Evolutionary conservation across 30 jellyfish, hydroid and myxozoan species (phyloP).

Genomic region (Turritopsis rubra): DNA sequence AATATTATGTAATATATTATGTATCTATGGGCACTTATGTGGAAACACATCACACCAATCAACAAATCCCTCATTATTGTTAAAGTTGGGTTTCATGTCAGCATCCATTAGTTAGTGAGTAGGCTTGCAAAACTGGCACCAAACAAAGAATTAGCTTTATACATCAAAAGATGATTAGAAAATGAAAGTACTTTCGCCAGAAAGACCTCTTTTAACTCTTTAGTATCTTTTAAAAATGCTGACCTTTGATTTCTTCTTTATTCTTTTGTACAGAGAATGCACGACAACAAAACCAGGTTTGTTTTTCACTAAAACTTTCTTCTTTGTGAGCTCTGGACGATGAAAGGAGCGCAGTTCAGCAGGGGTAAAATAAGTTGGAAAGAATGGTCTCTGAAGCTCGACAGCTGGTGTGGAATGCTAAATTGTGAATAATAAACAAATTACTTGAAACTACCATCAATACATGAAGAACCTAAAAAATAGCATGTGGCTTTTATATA

Average conservation of each 20-base stretch:
- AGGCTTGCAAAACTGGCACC: too few species aligned
- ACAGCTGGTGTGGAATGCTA: constrained; percentile 98
- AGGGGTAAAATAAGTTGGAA: constrained; percentile 82
- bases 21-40: too few species aligned
- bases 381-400: constrained; percentile 85
- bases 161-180: too few species aligned
- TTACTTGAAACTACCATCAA: background rate
- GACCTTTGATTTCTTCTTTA: constrained; percentile 82
- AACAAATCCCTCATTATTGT: background rate
- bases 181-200: too few species aligned
- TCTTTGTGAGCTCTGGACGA: constrained; percentile 59
- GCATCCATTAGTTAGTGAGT: too few species aligned
- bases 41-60: background rate
- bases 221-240: background rate
- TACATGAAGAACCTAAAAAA: background rate
- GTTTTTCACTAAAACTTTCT: constrained; percentile 34
- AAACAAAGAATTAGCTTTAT: too few species aligned
- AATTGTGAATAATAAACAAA: background rate
- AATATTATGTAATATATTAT: too few species aligned
- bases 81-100: too few species aligned
- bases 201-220: too few species aligned
- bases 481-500: background rate
- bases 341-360: constrained; percentile 78
- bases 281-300: constrained; percentile 59
- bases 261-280: constrained; percentile 44